Conservation (phyloP, 2,113 vertebrate species). For the Aspiorhynchus laticeps region DNA sequence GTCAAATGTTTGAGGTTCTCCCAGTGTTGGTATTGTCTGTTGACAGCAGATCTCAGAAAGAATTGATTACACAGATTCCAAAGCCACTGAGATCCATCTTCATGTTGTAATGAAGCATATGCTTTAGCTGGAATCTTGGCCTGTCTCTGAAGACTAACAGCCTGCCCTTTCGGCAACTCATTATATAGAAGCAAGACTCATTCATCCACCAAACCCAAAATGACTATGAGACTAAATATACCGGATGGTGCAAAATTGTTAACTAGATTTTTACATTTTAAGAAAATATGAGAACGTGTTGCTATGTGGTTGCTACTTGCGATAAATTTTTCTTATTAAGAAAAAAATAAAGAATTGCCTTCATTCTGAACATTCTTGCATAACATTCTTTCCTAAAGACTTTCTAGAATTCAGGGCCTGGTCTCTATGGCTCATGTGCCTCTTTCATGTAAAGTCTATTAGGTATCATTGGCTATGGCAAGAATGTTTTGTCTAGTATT, state of each 20-base stretch:
- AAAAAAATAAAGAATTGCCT: background rate
- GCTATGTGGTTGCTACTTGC: background rate
- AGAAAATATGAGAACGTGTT: background rate
- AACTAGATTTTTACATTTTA: background rate
- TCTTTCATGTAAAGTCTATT: background rate
- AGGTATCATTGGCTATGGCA: background rate
- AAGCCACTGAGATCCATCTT: slow-evolving; percentile 43
- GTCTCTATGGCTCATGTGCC: background rate
- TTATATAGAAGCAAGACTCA: slow-evolving; percentile 25
- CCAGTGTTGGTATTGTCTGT: slow-evolving; percentile 32
- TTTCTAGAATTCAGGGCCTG: background rate
- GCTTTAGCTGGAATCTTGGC: slow-evolving; percentile 33
- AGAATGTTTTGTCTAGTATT: background rate
- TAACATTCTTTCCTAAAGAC: background rate
- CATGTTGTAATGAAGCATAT: slow-evolving; percentile 38
- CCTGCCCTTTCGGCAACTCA: slow-evolving; percentile 43
- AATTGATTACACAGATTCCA: slow-evolving; percentile 44
- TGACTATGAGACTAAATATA: slow-evolving; percentile 10
- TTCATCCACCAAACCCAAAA: slow-evolving; percentile 16
- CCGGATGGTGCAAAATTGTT: background rate
- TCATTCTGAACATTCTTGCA: background rate
- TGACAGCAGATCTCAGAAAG: slow-evolving; percentile 38
- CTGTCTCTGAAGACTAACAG: slow-evolving; percentile 17
- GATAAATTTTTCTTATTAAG: background rate
- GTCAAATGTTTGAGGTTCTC: slow-evolving; percentile 49